A percentile compares a stretch with the other conserved stretches of the same genome.
These are phyloP conservation scores for Lucinisca nassula DNA, from an alignment of 2,888 invertebrate genomes.

Conservation along the genomic window DNA sequence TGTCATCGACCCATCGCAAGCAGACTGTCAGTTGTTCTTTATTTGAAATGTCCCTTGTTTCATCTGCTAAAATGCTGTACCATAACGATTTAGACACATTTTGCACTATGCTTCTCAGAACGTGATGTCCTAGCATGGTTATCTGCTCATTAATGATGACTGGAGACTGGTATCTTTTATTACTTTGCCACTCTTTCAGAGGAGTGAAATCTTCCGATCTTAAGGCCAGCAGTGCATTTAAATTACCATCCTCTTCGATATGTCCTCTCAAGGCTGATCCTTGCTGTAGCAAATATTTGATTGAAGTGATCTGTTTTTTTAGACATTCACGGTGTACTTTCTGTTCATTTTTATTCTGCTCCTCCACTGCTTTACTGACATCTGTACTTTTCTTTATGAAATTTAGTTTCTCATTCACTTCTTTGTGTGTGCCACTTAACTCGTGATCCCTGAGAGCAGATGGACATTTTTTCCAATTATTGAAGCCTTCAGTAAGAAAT, in stretches of 20 bases:
- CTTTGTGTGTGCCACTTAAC: background rate
- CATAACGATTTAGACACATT: background rate
- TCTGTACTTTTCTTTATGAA: background rate
- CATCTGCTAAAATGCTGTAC: conserved; percentile 5
- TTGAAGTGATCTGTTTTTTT: background rate
- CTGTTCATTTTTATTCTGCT: background rate
- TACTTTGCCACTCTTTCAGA: background rate
- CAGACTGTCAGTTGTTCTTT: conserved; percentile 27
- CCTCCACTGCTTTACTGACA: conserved; percentile 6
- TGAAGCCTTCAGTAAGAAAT: background rate
- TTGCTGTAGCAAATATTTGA: conserved; percentile 4
- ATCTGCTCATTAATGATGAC: background rate
- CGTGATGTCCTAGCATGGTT: background rate
- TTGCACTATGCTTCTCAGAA: background rate
- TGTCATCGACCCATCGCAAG: conserved; percentile 31
- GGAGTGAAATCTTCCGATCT: background rate
- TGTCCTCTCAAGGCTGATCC: conserved; percentile 4
- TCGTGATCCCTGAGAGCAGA: conserved; percentile 1
- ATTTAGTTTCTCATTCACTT: background rate
- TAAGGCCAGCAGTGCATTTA: background rate
- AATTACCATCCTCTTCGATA: background rate
- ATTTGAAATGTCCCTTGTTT: background rate
- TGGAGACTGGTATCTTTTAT: background rate
- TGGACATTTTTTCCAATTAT: conserved; percentile 16
- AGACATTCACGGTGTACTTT: background rate